Percentiles rank a stretch among this genome's conserved stretches.
These are phyloP conservation scores for Nephotettix cincticeps DNA, from an alignment of 1,140 invertebrate genomes.

Conservation along the genomic window DNA sequence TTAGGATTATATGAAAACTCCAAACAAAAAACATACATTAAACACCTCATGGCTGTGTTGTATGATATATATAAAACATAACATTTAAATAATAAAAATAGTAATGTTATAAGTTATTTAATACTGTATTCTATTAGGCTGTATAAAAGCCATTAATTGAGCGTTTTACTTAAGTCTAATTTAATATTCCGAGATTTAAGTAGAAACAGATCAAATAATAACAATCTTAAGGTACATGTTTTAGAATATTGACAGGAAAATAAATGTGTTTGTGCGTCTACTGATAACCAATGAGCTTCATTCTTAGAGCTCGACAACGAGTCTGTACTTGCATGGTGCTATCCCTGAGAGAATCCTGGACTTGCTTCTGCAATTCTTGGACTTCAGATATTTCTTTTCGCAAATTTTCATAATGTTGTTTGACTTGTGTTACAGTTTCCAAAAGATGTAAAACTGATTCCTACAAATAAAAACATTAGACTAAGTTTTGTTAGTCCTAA, in stretches of 20 bases:
- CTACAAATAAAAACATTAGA: not conserved
- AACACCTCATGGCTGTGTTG: no score
- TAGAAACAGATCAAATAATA: not conserved
- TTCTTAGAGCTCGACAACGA: not conserved
- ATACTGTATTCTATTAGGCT: no score
- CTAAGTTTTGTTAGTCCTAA: no score
- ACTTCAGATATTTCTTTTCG: slow-evolving; percentile 6
- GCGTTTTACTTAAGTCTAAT: no score
- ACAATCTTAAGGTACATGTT: slow-evolving; percentile 5
- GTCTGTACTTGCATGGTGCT: slow-evolving; percentile 1
- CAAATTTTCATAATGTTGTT: slow-evolving; percentile 13
- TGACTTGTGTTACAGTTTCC: slow-evolving; percentile 8
- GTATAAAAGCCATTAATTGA: no score
- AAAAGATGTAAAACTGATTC: slow-evolving; percentile 7
- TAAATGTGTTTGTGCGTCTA: not conserved
- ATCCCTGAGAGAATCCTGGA: not conserved
- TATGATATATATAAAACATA: no score
- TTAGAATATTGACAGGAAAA: slow-evolving; percentile 17
- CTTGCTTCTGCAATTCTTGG: slow-evolving; percentile 11
- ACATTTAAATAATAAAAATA: no score
- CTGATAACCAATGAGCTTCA: slow-evolving; percentile 3
- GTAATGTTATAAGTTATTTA: no score
- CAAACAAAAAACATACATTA: no score
- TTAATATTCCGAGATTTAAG: no score
- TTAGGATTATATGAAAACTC: no score